Percentiles rank a stretch among this genome's conserved stretches.
Evolutionary conservation across 2,888 invertebrate genomes (phyloP).

Genomic region (Plebejus anna): DNA sequence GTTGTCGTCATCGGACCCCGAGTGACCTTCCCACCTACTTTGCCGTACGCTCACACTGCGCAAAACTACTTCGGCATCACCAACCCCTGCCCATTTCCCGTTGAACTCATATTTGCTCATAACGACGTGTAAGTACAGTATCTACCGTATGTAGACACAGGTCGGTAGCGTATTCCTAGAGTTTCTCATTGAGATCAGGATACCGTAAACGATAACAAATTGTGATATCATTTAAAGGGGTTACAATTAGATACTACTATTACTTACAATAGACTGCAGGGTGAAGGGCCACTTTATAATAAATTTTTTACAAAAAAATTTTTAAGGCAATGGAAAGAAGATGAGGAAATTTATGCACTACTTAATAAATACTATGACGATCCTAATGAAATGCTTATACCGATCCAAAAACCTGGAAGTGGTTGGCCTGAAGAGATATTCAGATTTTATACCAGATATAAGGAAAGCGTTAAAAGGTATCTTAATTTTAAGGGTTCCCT

Average conservation of each 20-base stretch:
- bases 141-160: not conserved
- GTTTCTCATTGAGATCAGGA: too few species aligned
- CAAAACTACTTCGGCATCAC: conserved; percentile 80
- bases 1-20: conserved; percentile 71
- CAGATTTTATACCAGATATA: conserved; percentile 54
- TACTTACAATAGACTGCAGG: too few species aligned
- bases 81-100: conserved; percentile 82
- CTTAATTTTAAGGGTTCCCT: conserved; percentile 12
- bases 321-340: conserved; percentile 62
- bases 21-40: conserved; percentile 80
- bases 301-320: not conserved
- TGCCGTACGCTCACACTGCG: conserved; percentile 82
- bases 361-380: conserved; percentile 66
- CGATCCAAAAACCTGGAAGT: conserved; percentile 56
- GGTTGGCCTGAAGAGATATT: conserved; percentile 55
- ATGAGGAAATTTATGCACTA: conserved; percentile 63
- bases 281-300: too few species aligned
- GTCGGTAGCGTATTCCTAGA: too few species aligned
- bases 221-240: too few species aligned
- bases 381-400: conserved; percentile 67
- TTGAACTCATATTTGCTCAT: conserved; percentile 85
- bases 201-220: too few species aligned
- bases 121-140: conserved; percentile 79
- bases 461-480: conserved; percentile 55
- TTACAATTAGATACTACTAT: too few species aligned